These are phyloP conservation scores for Lochmaea crataegi DNA, from an alignment of 2,888 invertebrate species.

Conservation along the genomic window DNA sequence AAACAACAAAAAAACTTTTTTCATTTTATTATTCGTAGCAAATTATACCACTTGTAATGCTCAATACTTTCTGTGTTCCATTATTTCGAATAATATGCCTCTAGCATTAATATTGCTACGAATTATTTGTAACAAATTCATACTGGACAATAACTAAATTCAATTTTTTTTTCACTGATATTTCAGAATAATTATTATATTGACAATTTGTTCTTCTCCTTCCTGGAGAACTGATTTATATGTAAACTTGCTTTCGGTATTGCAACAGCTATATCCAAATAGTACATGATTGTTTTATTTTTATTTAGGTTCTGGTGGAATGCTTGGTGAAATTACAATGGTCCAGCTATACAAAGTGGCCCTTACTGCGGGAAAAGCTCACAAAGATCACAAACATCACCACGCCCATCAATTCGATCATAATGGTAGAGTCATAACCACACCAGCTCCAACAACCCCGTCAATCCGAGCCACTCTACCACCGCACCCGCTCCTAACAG, in stretches of 20 bases:
- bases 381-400: slow-evolving; percentile 88
- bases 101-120: too few relatives aligned
- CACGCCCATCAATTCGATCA: slow-evolving; percentile 85
- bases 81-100: too few relatives aligned
- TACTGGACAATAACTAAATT: too few relatives aligned
- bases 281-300: neutral
- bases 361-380: slow-evolving; percentile 86
- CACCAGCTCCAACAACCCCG: slow-evolving; percentile 70
- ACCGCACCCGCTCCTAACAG: slow-evolving; percentile 69
- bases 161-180: too few relatives aligned
- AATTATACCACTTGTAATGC: too few relatives aligned
- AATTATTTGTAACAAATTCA: too few relatives aligned
- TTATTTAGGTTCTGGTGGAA: slow-evolving; percentile 71
- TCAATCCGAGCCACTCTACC: slow-evolving; percentile 69
- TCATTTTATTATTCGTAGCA: too few relatives aligned
- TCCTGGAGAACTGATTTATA: too few relatives aligned
- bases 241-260: neutral
- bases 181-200: too few relatives aligned
- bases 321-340: slow-evolving; percentile 83
- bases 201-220: too few relatives aligned
- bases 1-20: too few relatives aligned
- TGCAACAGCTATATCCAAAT: neutral
- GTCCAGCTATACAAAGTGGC: slow-evolving; percentile 84
- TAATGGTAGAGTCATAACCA: slow-evolving; percentile 73
- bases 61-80: too few relatives aligned